Base-by-base conservation (phyloP, 1,140 invertebrate genomes). In the Zaprionus capensis region DNA sequence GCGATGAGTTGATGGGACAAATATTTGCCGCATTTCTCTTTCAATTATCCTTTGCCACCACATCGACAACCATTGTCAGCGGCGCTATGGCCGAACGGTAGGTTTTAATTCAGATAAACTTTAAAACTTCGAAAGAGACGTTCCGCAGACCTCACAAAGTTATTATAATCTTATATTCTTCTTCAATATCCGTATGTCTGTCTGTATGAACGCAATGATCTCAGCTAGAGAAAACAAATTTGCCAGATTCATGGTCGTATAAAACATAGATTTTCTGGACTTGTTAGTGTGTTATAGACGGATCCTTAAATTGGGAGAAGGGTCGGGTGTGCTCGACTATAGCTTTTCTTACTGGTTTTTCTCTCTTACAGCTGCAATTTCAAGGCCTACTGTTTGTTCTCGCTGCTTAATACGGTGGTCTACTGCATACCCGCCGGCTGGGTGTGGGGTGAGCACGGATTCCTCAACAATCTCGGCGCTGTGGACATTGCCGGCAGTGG, bases 401-500 rank as follows among this genome's bases (percentile, higher is more conserved):
- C 97, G 5, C 96, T 98, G 53, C 85, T 98, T 1, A 99, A 98
- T 82, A 98, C 97, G 0, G 93, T 97, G 1, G 96, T 99, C 1
- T 99, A 99, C 92, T 98, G 97, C 88, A 94, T 99, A 67, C 97
- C 98, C 1, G 91, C 91, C 6, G 91, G 91, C 7, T 97, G 96
- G 96, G 93, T 96, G 5, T 97, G 96, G 97, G 96, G 96, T 1
- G 94, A 96, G 51, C 96, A 97, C 77, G 97, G 97, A 7, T 98
- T 98, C 88, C 93, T 98, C 1, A 96, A 96, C 68, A 94, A 95
- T 55, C 75, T 98, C 76, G 97, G 97, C 1, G 96, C 94, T 5
- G 96, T 98, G 2, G 97, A 98, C 83, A 98, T 98, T 57, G 97
- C 97, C 5, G 97, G 97, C 5, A 97, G 97, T n/a, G 97, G 97